Base-by-base conservation (phyloP, 2,888 invertebrate genomes). In the Silvanus unidentatus region DNA sequence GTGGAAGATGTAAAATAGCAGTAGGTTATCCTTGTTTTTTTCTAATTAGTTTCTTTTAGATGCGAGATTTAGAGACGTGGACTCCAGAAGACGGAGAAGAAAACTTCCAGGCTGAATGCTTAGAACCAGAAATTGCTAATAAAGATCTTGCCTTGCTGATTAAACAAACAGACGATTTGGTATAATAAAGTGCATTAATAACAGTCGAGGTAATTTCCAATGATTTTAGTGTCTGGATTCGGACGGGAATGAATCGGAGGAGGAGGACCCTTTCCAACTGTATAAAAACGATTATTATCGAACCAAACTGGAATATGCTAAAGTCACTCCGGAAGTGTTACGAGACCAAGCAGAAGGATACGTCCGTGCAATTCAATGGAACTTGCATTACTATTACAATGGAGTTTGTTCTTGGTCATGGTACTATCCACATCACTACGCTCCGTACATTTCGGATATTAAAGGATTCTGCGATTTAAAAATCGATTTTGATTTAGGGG, bases 401-500 rank as follows among this genome's bases (percentile, higher is more conserved):
- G 98, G 98, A 4, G 92, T 95, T 36, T 88, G 88, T 40, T 96
- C 95, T 0, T 99, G 99, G 99, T 89, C 92, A 22, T 99, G 98
- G 98, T 97, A 80, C 73, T 99, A 96, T 71, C 95, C 96, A 0
- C 90, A 92, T 65, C 97, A 99, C 71, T 99, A 98, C 72, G 90
- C 97, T 0, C 98, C 98, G 0, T 97, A 87, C 67, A 88, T 96
- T 56, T 96, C 96, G 2, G 98, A 98, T 68, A 81, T 98, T 28
- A 84, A 81, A 58, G 82, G 86, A 45, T 94, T 97, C 65, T 77
- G 80, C 53, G 74, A 68, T 56, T 58, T 70, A 28, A 78, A 85
- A 58, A 76, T 97, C n/a, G 78, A 84, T 22, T 96, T 90, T 66
- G 88, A 93, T 9, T 67, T 88, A 52, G 91, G 88, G 2, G 79